A percentile compares a stretch with the other conserved stretches of the same genome.
Conservation (phyloP, 2,113 vertebrate genomes). For the Lophochroa leadbeateri region DNA sequence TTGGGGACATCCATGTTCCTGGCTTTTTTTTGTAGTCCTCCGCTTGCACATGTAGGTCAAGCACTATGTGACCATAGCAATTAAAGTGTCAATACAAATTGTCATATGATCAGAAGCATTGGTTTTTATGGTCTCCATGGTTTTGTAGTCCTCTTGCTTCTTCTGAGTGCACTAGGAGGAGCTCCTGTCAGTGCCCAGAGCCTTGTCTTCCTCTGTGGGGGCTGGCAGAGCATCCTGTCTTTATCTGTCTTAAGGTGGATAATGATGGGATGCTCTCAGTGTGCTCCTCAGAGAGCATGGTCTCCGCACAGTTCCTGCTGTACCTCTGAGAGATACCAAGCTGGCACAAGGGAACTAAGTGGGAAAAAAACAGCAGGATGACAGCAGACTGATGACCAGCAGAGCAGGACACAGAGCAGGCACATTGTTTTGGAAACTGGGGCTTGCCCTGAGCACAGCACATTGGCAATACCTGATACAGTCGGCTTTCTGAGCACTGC, state of each 20-base stretch:
- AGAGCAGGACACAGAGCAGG: fast-evolving
- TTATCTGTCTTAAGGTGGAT: background rate
- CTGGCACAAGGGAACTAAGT: background rate
- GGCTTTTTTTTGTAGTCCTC: background rate
- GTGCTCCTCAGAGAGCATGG: fast-evolving
- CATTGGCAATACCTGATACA: background rate
- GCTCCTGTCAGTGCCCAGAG: fast-evolving
- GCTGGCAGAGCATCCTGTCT: fast-evolving
- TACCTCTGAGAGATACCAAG: background rate
- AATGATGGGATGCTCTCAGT: background rate
- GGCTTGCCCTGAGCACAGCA: background rate
- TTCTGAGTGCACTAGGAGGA: background rate
- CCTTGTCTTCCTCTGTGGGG: background rate
- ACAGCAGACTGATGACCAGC: fast-evolving
- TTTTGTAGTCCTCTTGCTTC: background rate
- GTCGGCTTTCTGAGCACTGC: background rate
- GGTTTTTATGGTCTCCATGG: background rate
- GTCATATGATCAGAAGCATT: background rate
- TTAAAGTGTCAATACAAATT: background rate
- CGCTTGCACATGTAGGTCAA: background rate
- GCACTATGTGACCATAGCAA: background rate
- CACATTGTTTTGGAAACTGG: fast-evolving
- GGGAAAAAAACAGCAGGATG: background rate
- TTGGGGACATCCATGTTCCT: background rate
- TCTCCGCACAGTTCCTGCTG: background rate